phyloP scores from a whole-genome alignment of 1,140 invertebrate species.

The Brachionus rotundiformis region DNA sequence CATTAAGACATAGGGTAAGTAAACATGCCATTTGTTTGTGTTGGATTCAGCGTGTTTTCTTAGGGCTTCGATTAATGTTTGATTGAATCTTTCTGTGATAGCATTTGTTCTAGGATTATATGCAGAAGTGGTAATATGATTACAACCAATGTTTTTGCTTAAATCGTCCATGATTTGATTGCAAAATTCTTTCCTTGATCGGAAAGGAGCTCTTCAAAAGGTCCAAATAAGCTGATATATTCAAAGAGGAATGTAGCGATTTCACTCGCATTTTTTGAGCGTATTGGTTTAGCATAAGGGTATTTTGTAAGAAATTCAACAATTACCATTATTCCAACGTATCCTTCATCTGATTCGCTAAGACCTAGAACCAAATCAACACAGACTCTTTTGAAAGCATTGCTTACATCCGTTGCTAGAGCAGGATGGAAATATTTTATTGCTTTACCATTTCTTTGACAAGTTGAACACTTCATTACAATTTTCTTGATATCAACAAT shows the following conservation, averaged over 20 bases:
- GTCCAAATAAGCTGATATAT: neutral
- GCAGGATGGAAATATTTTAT: neutral
- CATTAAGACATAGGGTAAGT: too few species aligned
- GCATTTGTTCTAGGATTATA: neutral
- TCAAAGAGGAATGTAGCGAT: neutral
- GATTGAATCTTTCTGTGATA: neutral
- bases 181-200: slow-evolving; percentile 13
- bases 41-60: too few species aligned
- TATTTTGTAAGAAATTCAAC: slow-evolving; percentile 14
- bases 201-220: neutral
- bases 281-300: neutral
- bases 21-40: too few species aligned
- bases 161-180: neutral
- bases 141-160: neutral
- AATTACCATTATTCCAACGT: neutral
- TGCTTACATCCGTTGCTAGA: neutral
- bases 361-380: neutral
- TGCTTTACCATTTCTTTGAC: neutral
- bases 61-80: neutral
- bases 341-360: neutral
- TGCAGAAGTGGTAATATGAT: neutral
- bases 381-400: neutral
- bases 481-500: neutral
- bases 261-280: neutral
- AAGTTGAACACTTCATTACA: neutral